phyloP scores from a whole-genome alignment of 2,797 vertebrate genomes.

The Echeneis naucrates region DNA sequence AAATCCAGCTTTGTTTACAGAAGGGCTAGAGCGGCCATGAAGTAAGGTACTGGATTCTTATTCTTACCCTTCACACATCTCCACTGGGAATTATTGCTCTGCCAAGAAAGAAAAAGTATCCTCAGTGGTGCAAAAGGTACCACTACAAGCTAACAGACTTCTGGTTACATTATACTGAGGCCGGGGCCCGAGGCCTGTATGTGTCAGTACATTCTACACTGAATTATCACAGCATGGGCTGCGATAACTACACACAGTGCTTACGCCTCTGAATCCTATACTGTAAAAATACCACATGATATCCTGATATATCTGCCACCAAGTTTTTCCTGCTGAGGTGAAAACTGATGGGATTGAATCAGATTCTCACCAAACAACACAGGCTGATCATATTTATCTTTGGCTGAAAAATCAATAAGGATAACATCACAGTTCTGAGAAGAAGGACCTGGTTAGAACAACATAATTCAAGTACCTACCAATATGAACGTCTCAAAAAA shows the following conservation, averaged over 20 bases:
- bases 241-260: conserved; percentile 1
- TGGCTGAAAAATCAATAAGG: background rate
- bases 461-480: background rate
- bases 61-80: conserved; percentile 51
- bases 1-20: conserved; percentile 27
- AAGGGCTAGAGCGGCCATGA: conserved; percentile 25
- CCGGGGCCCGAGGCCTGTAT: background rate
- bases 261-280: background rate
- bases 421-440: background rate
- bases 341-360: background rate
- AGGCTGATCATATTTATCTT: background rate
- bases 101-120: conserved; percentile 12
- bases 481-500: background rate
- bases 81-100: conserved; percentile 12
- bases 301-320: conserved; percentile 4
- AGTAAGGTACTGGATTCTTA: conserved; percentile 41
- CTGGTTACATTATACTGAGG: conserved; percentile 22
- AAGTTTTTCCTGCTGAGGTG: conserved; percentile 15
- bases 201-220: conserved; percentile 7
- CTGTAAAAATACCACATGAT: conserved; percentile 9
- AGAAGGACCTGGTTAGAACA: background rate
- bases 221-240: background rate
- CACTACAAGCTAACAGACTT: background rate
- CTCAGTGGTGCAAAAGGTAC: background rate
- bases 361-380: background rate